Conservation (phyloP, 1,140 invertebrate genomes). For the Papilio dardanus region DNA sequence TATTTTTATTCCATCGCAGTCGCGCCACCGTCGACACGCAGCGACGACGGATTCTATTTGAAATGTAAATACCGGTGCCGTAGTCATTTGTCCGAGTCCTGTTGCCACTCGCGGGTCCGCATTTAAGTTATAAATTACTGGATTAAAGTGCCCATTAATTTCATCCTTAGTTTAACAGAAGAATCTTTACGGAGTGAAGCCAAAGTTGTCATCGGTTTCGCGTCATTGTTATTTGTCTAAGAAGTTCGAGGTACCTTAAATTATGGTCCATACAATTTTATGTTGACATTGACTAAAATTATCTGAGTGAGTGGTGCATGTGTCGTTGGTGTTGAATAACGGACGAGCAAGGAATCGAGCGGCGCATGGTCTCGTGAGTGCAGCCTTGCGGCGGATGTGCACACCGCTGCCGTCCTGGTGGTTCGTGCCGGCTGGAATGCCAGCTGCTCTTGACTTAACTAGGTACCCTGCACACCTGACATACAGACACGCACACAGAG, state of each 20-base stretch:
- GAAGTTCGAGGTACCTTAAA: constrained; percentile 60
- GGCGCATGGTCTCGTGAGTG: constrained; percentile 61
- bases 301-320: constrained; percentile 59
- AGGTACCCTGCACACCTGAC: constrained; percentile 59
- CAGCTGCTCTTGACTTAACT: constrained; percentile 80
- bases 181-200: constrained; percentile 50
- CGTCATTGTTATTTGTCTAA: constrained; percentile 64
- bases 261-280: constrained; percentile 57
- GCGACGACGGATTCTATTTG: constrained; percentile 32
- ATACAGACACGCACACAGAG: constrained; percentile 14
- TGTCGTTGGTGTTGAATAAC: constrained; percentile 51
- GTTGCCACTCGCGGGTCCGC: constrained; percentile 22
- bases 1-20: constrained; percentile 61
- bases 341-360: constrained; percentile 42
- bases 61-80: constrained; percentile 37
- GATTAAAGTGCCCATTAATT: constrained; percentile 47
- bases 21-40: constrained; percentile 37
- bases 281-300: constrained; percentile 62
- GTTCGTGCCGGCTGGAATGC: constrained; percentile 77
- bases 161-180: constrained; percentile 53
- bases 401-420: constrained; percentile 75
- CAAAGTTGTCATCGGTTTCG: constrained; percentile 59
- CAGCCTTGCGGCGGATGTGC: constrained; percentile 73
- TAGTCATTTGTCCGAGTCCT: constrained; percentile 34
- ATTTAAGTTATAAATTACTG: constrained; percentile 37